These are phyloP conservation scores for Bombus haemorrhoidalis DNA, from an alignment of 1,140 invertebrate genomes.

Conservation along the genomic window DNA sequence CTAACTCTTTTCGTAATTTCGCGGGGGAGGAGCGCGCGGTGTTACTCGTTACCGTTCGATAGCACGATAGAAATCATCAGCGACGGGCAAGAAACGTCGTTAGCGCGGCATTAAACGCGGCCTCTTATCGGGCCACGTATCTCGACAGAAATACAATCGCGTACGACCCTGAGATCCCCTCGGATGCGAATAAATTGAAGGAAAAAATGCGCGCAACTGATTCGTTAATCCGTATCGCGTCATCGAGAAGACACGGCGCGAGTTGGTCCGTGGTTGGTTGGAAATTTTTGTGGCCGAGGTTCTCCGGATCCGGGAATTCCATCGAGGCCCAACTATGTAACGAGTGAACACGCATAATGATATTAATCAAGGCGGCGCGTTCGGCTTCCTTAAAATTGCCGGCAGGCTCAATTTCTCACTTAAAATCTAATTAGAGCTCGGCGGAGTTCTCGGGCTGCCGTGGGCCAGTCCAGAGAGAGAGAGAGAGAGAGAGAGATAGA, in stretches of 20 bases:
- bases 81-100: constrained; percentile 69
- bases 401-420: constrained; percentile 82
- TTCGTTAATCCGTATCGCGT: not conserved
- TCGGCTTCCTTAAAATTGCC: constrained; percentile 83
- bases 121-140: constrained; percentile 61
- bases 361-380: constrained; percentile 81
- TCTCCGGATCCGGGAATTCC: constrained; percentile 51
- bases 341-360: constrained; percentile 78
- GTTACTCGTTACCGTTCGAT: constrained; percentile 1
- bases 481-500: not conserved
- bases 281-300: constrained; percentile 37
- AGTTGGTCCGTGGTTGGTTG: not conserved
- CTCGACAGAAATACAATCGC: constrained; percentile 60
- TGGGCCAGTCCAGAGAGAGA: constrained; percentile 12
- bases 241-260: not conserved
- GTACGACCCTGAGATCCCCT: constrained; percentile 41
- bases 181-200: constrained; percentile 48
- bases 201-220: not conserved
- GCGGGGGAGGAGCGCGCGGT: not conserved
- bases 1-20: constrained; percentile 33
- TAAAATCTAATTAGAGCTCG: constrained; percentile 82
- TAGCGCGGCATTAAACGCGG: constrained; percentile 69
- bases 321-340: constrained; percentile 54
- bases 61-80: constrained; percentile 68
- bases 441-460: constrained; percentile 50